phyloP scores from a whole-genome alignment of 92 coral and sea anemone genomes.

The Metridium senile region DNA sequence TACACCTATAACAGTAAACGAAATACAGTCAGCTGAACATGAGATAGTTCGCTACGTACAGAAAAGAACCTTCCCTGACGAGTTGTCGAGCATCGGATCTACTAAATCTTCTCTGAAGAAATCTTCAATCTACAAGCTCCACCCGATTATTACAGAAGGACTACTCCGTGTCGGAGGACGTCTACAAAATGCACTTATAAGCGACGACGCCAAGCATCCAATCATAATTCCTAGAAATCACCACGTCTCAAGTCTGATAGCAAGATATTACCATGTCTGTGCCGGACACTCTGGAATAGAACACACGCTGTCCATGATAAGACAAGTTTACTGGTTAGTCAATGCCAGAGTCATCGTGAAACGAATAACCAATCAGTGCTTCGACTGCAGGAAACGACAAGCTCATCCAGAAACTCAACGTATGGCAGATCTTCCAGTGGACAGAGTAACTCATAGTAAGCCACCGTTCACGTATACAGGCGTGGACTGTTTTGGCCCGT shows the following conservation, averaged over 20 bases:
- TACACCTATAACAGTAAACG: conserved; percentile 41
- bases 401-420: not conserved
- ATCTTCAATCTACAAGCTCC: conserved; percentile 42
- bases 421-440: conserved; percentile 6
- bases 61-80: conserved; percentile 39
- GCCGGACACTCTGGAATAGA: conserved; percentile 44
- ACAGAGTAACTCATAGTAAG: not conserved
- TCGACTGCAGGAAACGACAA: conserved; percentile 2
- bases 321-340: not conserved
- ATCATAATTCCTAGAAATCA: conserved; percentile 31
- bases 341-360: conserved; percentile 4
- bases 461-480: conserved; percentile 1
- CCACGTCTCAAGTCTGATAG: conserved; percentile 36
- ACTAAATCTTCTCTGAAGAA: conserved; percentile 5
- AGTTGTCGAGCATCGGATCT: conserved; percentile 20
- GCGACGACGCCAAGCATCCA: conserved; percentile 14
- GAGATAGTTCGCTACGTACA: conserved; percentile 46
- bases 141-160: conserved; percentile 28
- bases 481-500: conserved; percentile 8
- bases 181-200: conserved; percentile 35
- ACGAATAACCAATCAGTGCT: not conserved
- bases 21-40: conserved; percentile 40
- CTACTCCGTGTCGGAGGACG: conserved; percentile 49
- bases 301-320: conserved; percentile 29
- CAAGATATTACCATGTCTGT: conserved; percentile 27